Evolutionary conservation across 2,797 vertebrate genomes (phyloP).

Genomic region (Podargus strigoides): DNA sequence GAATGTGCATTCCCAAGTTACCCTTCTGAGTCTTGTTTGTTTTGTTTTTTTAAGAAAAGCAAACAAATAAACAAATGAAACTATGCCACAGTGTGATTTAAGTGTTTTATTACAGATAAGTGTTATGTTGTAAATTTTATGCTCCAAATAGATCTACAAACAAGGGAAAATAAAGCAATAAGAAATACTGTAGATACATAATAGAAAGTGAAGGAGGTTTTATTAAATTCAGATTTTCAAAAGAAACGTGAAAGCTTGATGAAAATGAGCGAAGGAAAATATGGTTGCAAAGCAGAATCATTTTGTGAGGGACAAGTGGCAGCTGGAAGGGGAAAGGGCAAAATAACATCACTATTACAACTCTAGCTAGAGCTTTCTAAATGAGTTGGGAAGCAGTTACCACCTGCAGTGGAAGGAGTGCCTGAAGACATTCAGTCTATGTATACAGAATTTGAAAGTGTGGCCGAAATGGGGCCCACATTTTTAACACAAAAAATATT

Average conservation of each 20-base stretch:
- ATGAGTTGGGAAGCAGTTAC: background rate
- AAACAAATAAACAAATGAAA: background rate
- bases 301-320: background rate
- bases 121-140: background rate
- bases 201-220: background rate
- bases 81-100: rapidly evolving
- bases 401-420: background rate
- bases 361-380: background rate
- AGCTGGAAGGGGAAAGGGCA: background rate
- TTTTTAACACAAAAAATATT: background rate
- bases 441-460: background rate
- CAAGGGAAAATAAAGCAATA: background rate
- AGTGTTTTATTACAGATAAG: background rate
- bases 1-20: background rate
- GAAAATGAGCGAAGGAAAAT: background rate
- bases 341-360: background rate
- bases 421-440: background rate
- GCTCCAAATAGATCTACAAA: background rate
- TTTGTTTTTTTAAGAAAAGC: background rate
- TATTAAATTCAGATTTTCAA: background rate
- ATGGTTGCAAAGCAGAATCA: background rate
- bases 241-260: background rate
- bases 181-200: background rate
- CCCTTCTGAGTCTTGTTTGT: background rate
- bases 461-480: background rate